Percentiles rank a stretch among this genome's conserved stretches.
Conservation (phyloP, 2,797 vertebrate genomes). For the Podarcis lilfordi region DNA sequence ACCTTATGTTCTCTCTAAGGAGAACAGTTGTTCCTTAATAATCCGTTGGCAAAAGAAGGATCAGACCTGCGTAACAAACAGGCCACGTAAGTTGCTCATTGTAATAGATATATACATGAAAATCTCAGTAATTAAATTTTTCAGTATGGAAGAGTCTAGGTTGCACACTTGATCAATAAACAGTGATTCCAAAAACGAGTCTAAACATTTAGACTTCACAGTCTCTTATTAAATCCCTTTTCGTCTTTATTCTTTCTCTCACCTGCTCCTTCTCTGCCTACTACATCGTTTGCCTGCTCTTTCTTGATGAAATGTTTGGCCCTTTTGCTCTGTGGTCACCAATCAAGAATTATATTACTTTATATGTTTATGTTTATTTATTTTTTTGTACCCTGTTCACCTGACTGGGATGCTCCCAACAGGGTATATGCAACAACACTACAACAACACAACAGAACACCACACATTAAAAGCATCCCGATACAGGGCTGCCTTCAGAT, state of each 20-base stretch:
- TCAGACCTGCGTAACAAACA: conserved; percentile 48
- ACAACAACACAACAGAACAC: too few species aligned
- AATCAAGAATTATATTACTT: not conserved
- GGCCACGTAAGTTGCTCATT: conserved; percentile 28
- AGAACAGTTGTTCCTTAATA: conserved; percentile 37
- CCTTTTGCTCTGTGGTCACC: not conserved
- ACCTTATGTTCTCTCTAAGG: conserved; percentile 48
- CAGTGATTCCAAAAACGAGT: not conserved
- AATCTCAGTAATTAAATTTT: conserved; percentile 34
- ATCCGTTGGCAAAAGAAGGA: conserved; percentile 54
- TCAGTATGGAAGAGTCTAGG: conserved; percentile 18
- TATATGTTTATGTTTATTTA: too few species aligned
- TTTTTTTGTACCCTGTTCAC: too few species aligned
- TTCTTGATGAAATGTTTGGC: not conserved
- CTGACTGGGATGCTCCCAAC: too few species aligned
- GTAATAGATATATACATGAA: not conserved
- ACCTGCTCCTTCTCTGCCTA: too few species aligned
- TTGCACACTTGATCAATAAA: not conserved
- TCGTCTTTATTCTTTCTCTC: not conserved
- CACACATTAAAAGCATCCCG: too few species aligned
- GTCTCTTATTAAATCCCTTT: not conserved
- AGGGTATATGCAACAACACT: too few species aligned
- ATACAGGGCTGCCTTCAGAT: too few species aligned
- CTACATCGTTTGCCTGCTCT: not conserved
- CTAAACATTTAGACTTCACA: not conserved